phyloP scores from a whole-genome alignment of 2,113 vertebrate genomes.

The Alosa alosa region DNA sequence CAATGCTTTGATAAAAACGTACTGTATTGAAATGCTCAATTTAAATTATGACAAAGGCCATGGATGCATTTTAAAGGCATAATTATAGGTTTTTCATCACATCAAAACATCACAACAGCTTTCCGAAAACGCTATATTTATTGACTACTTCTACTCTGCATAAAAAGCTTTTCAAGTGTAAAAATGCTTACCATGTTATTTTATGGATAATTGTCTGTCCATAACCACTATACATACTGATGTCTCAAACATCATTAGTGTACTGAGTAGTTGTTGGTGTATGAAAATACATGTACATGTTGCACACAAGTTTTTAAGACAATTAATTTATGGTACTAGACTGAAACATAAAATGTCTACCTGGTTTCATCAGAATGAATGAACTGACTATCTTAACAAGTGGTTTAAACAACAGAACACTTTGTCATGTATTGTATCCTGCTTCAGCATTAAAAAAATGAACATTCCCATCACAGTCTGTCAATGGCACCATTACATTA shows the following conservation, averaged over 20 bases:
- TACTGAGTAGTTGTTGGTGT: background rate
- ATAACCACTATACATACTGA: background rate
- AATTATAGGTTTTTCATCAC: background rate
- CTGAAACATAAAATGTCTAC: background rate
- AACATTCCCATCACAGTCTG: background rate
- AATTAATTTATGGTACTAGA: background rate
- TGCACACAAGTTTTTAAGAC: background rate
- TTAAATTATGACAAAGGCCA: background rate
- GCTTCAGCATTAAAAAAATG: background rate
- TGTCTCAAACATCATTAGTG: background rate
- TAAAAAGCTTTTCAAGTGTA: conserved; percentile 24
- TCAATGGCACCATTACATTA: background rate
- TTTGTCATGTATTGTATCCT: background rate
- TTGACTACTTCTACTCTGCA: conserved; percentile 41
- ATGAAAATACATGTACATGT: background rate
- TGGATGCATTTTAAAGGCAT: conserved; percentile 3
- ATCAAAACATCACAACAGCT: conserved; percentile 21
- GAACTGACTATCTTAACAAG: background rate
- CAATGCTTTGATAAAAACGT: background rate
- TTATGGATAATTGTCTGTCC: background rate
- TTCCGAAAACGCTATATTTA: conserved; percentile 58
- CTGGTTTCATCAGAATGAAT: background rate
- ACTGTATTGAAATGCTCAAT: background rate
- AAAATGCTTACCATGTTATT: background rate
- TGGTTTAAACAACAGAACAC: background rate